These are phyloP conservation scores for Sparidentex hasta DNA, from an alignment of 2,797 vertebrate genomes.

Conservation along the genomic window DNA sequence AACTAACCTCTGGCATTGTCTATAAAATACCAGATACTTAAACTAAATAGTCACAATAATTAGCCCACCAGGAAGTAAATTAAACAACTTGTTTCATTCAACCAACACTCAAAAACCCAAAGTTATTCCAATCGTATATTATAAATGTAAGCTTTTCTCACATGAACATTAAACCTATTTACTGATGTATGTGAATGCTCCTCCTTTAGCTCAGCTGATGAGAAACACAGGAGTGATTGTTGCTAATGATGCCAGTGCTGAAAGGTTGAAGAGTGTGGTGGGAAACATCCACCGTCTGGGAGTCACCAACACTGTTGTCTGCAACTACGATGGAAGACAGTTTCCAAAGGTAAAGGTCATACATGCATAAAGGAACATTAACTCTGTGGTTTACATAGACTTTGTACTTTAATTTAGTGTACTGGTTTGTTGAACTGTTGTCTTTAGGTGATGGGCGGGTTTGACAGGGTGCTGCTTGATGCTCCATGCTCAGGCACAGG, in stretches of 20 bases:
- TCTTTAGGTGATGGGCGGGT: constrained; percentile 93
- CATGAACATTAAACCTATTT: not conserved
- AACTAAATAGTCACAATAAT: not conserved
- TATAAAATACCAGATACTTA: not conserved
- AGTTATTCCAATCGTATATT: not conserved
- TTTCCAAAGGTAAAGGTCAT: constrained; percentile 91
- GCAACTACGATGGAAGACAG: constrained; percentile 95
- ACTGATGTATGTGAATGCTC: constrained; percentile 6
- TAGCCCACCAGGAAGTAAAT: not conserved
- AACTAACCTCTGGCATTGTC: no score
- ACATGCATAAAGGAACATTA: not conserved
- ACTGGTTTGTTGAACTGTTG: constrained; percentile 22
- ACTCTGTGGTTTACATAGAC: not conserved
- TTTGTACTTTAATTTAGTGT: not conserved
- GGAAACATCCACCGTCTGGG: constrained; percentile 97
- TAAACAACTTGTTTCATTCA: not conserved
- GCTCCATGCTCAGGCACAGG: constrained; percentile 98
- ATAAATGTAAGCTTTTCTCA: not conserved
- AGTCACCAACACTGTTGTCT: constrained; percentile 93
- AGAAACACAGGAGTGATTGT: constrained; percentile 96
- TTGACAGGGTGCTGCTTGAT: constrained; percentile 96
- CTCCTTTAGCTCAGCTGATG: constrained; percentile 93
- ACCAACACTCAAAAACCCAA: not conserved
- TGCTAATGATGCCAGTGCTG: constrained; percentile 93
- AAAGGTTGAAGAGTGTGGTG: constrained; percentile 94